Conservation (phyloP, 2,113 vertebrate species). For the Oncorhynchus tshawytscha region DNA sequence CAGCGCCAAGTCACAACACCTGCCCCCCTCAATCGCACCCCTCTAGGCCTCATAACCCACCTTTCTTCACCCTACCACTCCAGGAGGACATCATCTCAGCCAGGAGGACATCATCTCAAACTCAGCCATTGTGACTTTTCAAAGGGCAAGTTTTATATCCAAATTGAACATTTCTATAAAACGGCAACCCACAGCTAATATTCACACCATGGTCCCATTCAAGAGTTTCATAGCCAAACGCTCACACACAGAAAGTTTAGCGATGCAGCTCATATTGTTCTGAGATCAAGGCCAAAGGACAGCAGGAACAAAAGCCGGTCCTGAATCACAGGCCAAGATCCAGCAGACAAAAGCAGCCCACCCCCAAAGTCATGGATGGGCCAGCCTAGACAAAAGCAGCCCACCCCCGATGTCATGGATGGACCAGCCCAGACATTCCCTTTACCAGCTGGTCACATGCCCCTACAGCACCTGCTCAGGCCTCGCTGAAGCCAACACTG, state of each 20-base stretch:
- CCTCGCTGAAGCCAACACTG: constrained; percentile 25
- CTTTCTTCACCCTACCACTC: constrained; percentile 5
- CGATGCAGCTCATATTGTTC: constrained; percentile 30
- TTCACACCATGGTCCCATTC: constrained; percentile 13
- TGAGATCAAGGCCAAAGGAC: constrained; percentile 29
- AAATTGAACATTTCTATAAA: constrained; percentile 59
- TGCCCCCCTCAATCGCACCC: constrained; percentile 69
- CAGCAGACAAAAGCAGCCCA: constrained; percentile 9
- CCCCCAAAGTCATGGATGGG: neutral
- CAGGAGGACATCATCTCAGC: constrained; percentile 20
- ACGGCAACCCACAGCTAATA: constrained; percentile 41
- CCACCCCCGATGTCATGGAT: neutral
- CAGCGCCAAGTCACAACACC: constrained; percentile 60
- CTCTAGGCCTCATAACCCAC: neutral
- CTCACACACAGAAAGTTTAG: constrained; percentile 21
- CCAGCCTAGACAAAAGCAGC: constrained; percentile 22
- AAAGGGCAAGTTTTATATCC: constrained; percentile 15
- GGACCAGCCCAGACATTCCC: constrained; percentile 12
- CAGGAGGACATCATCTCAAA: constrained; percentile 19
- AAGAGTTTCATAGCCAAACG: constrained; percentile 12
- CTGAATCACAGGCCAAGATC: neutral
- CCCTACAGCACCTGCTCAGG: constrained; percentile 36
- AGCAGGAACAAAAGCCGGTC: neutral
- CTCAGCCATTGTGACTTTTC: constrained; percentile 33
- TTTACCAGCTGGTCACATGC: constrained; percentile 28